These are phyloP conservation scores for Eustalomyia histrio DNA, from an alignment of 2,888 invertebrate genomes.

Conservation along the genomic window DNA sequence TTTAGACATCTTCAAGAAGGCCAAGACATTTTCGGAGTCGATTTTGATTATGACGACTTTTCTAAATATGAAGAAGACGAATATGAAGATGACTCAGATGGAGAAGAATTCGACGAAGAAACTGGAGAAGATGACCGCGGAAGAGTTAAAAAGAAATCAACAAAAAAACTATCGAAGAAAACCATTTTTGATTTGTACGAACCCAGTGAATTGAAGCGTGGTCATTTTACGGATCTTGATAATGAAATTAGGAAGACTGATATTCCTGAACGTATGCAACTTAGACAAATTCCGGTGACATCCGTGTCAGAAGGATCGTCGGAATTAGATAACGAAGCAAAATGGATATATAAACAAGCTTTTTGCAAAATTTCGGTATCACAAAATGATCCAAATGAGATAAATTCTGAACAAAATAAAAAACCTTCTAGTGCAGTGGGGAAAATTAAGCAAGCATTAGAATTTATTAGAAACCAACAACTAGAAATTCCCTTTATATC, in stretches of 20 bases:
- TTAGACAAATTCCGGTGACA: constrained; percentile 92
- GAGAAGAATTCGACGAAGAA: constrained; percentile 90
- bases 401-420: constrained; percentile 79
- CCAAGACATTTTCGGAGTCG: constrained; percentile 99
- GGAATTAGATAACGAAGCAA: constrained; percentile 95
- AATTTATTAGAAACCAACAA: constrained; percentile 97
- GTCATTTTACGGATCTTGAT: constrained; percentile 96
- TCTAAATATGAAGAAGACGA: constrained; percentile 90
- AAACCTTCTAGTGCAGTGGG: constrained; percentile 87
- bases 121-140: constrained; percentile 84
- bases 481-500: constrained; percentile 99
- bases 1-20: constrained; percentile 94
- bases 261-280: constrained; percentile 94
- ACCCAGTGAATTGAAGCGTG: constrained; percentile 97
- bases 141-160: constrained; percentile 87
- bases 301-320: constrained; percentile 89
- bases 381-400: constrained; percentile 82
- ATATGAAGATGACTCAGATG: constrained; percentile 87
- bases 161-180: constrained; percentile 88
- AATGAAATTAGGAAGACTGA: constrained; percentile 94
- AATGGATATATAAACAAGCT: constrained; percentile 98
- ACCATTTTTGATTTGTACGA: constrained; percentile 97
- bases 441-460: constrained; percentile 96
- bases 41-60: constrained; percentile 96
- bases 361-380: constrained; percentile 92